phyloP scores from a whole-genome alignment of 2,888 invertebrate genomes.

The Thyatira batis region DNA sequence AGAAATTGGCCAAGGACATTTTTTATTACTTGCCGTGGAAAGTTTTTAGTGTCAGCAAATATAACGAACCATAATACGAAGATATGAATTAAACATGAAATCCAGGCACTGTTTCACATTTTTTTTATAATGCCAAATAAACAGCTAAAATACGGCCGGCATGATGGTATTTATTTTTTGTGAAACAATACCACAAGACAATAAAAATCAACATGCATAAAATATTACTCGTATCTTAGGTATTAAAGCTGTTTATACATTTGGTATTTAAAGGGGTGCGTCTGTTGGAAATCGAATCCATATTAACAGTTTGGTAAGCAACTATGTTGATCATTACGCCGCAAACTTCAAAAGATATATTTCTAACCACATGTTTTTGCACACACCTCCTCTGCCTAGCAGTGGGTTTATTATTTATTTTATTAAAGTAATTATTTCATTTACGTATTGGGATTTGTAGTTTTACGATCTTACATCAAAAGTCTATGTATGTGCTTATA shows the following conservation, averaged over 20 bases:
- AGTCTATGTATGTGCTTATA: too few species aligned
- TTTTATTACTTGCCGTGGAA: neutral
- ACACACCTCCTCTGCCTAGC: neutral
- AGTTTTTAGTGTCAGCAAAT: neutral
- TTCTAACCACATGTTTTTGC: neutral
- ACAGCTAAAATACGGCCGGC: neutral
- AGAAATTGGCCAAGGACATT: neutral
- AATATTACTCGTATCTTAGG: neutral
- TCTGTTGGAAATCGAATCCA: constrained; percentile 82
- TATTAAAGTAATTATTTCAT: neutral
- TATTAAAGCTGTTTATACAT: neutral
- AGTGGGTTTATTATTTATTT: neutral
- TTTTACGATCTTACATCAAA: too few species aligned
- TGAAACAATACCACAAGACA: neutral
- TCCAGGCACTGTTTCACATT: neutral
- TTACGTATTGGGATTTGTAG: too few species aligned
- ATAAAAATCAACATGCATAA: neutral
- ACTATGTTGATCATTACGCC: constrained; percentile 83
- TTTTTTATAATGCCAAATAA: too few species aligned
- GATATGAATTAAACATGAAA: neutral
- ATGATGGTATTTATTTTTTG: too few species aligned
- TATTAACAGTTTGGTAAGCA: constrained; percentile 83
- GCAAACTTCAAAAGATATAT: constrained; percentile 45
- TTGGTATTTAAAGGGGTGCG: constrained; percentile 44
- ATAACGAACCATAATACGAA: neutral